Base-by-base conservation (phyloP, 2,888 invertebrate genomes). In the Cephus nigrinus region DNA sequence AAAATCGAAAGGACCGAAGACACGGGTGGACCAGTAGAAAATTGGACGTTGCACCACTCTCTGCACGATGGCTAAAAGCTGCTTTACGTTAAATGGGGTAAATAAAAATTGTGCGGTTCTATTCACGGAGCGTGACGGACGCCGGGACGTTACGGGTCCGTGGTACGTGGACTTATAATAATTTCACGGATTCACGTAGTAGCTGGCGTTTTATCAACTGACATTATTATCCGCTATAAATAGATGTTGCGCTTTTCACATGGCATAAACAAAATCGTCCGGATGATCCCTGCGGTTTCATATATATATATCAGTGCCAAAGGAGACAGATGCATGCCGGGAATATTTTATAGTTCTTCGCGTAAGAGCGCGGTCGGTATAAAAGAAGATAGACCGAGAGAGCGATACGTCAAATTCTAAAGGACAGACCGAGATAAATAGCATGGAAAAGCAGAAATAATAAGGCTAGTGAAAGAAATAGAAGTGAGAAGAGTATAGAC, bases 341-440 rank as follows among this genome's bases (percentile, higher is more conserved):
- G 76, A 76, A n/a, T 71, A 72, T 76, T 72, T 72, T 71, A n/a
- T 35, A 31, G 32, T 23, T 34, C 11, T 12, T 77, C 74, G 69
- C 32, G 68, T 33, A 69, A 69, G 76, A 68, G 68, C 31, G 35
- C 68, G 76, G 33, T 55, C 76, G 40, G 68, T 35, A 33, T 35
- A 80, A 75, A 75, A 80, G 75, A 77, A 78, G 78, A 71, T 68
- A 73, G 30, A 78, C 69, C 68, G 71, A 68, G 69, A 87, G 85
- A 86, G 86, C 82, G 80, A 87, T 83, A 82, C 84, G 91, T 30
- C 86, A 81, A 91, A 91, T 23, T 84, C 86, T 76, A 88, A 87
- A 77, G 91, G 30, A 68, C 35, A 71, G 33, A 76, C 33, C 40
- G 30, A 77, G 68, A 72, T 3, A 35, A 73, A 74, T 31, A 34